Percentiles rank a stretch among this genome's conserved stretches.
Evolutionary conservation across 1,140 invertebrate genomes (phyloP).

Genomic region (Steinernema feltiae): DNA sequence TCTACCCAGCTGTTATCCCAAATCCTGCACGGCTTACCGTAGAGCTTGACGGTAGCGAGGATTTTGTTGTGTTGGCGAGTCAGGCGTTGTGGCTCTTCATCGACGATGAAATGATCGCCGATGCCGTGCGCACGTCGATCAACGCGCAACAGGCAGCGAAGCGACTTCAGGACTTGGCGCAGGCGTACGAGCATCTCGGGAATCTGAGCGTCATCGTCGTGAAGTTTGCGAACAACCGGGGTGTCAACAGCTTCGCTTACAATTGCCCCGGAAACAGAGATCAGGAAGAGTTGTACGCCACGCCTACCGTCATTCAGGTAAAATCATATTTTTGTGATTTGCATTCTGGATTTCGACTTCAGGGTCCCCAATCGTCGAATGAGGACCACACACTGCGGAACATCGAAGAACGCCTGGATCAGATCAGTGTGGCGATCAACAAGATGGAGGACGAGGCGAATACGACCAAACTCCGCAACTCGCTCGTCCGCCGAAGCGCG

Average conservation of each 20-base stretch:
- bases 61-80: neutral
- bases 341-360: neutral
- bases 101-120: neutral
- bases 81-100: slow-evolving; percentile 6
- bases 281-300: neutral
- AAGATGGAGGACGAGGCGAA: slow-evolving; percentile 9
- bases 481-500: neutral
- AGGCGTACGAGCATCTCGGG: slow-evolving; percentile 1
- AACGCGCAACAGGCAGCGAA: slow-evolving; percentile 2
- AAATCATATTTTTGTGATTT: neutral
- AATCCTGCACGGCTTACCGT: neutral
- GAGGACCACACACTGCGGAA: slow-evolving; percentile 6
- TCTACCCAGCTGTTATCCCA: slow-evolving; percentile 20
- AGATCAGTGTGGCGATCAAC: slow-evolving; percentile 8
- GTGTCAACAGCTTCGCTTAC: neutral
- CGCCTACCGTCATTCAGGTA: slow-evolving; percentile 1
- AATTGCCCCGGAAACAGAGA: neutral
- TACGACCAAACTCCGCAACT: neutral
- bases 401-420: slow-evolving; percentile 1
- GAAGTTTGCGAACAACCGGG: neutral
- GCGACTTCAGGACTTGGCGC: neutral
- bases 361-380: neutral
- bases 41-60: neutral
- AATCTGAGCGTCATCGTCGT: neutral
- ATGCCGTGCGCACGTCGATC: neutral